Conservation (phyloP, 2,113 vertebrate genomes). For the human region GRCh38 chr3:25727501-25728000, state of each 20-base stretch:
- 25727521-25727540: conserved; percentile 52
- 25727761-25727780: not conserved
- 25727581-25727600: conserved; percentile 15
- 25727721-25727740: not conserved
- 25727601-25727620: conserved; percentile 23
- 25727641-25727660: not conserved
- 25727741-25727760: not conserved
- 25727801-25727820: not conserved
- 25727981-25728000: not conserved
- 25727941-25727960: not conserved
- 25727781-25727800: not conserved
- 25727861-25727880: not conserved
- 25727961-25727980: not conserved
- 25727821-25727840: not conserved
- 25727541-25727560: conserved; percentile 55
- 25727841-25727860: not conserved
- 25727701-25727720: not conserved
- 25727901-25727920: not conserved
- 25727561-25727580: conserved; percentile 44
- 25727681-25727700: not conserved
- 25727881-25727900: not conserved
- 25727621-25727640: not conserved
- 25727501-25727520: not conserved
- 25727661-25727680: not conserved
- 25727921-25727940: not conserved